Evolutionary conservation across 1,140 invertebrate genomes (phyloP), one percentile per base, ranked within the genome.

Genomic region (Steinernema khuongi): DNA sequence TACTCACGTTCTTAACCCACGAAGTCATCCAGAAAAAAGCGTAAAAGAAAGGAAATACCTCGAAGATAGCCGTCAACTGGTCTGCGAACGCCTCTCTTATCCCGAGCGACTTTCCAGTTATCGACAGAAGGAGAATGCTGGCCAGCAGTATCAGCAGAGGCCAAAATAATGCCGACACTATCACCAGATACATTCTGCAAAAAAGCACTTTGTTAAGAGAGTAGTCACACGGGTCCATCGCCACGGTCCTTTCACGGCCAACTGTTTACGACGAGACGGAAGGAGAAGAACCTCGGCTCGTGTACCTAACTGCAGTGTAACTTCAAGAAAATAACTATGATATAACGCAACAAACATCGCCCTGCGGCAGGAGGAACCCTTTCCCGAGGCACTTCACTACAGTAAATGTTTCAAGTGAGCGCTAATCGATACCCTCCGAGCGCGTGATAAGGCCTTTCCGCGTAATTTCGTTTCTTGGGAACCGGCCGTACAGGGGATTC

Each of bases 91-190:
- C 31, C 31, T 74, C 73, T 1, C 73, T 67, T 0, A 74, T 19
- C 31, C 73, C 73, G 7, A 74, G 22, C 1, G 73, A 70, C 36
- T 71, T 74, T 1, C 73, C 73, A 26, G 73, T 74, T 67, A 74
- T 67, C 18, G 73, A 68, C 30, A 74, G 28, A 33, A 74, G 44
- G 4, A 74, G 26, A 22, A 60, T 60, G 26, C 14, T 74, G 1
- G 70, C 36, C 4, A 71, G 41, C 30, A 74, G 29, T n/a, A 74
- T 31, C 22, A 74, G 33, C 26, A 74, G 31, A 72, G 50, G 50
- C 50, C 50, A 60, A 60, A 60, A 60, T 17, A 60, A 26, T 26
- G 26, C 19, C 19, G 50, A 7, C 22, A 22, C 50, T 22, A 60
- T 7, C n/a, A 11, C 7, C 14, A n/a, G 26, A 22, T 60, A 60